Percentiles rank a stretch among this genome's conserved stretches.
Conservation (phyloP, 2,888 invertebrate species). For the Anodontia alba region DNA sequence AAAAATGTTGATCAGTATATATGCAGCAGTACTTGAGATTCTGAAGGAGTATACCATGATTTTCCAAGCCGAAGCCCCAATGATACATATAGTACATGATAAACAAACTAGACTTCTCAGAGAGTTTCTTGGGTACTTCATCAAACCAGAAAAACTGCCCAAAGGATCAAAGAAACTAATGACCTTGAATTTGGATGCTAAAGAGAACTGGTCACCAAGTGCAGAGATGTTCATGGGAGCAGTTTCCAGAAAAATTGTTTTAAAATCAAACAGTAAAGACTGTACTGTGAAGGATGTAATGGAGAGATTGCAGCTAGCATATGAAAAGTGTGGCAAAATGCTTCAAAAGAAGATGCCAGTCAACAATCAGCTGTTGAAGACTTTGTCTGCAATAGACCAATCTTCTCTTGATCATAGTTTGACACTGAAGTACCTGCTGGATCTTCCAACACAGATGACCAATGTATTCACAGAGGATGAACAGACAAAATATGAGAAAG, state of each 20-base stretch:
- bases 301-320: slow-evolving; percentile 4
- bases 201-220: neutral
- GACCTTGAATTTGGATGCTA: slow-evolving; percentile 13
- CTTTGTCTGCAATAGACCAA: slow-evolving; percentile 51
- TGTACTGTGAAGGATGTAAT: slow-evolving; percentile 3
- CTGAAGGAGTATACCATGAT: neutral
- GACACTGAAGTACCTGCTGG: slow-evolving; percentile 28
- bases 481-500: slow-evolving; percentile 19
- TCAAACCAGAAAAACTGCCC: slow-evolving; percentile 40
- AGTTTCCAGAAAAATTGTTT: neutral
- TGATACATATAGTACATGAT: slow-evolving; percentile 46
- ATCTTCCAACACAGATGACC: too few species aligned
- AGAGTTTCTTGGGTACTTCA: slow-evolving; percentile 34
- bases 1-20: neutral
- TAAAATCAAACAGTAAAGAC: slow-evolving; percentile 5
- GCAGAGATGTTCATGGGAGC: slow-evolving; percentile 33
- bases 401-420: slow-evolving; percentile 32
- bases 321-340: neutral
- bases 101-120: slow-evolving; percentile 34
- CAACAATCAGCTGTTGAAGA: slow-evolving; percentile 39
- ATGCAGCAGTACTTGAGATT: neutral
- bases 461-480: slow-evolving; percentile 38
- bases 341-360: slow-evolving; percentile 58
- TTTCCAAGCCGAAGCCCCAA: slow-evolving; percentile 22
- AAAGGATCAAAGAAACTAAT: slow-evolving; percentile 22